A percentile compares a stretch with the other conserved stretches of the same genome.
phyloP scores from a whole-genome alignment of 2,113 vertebrate genomes.

The Dunckerocampus dactyliophorus region DNA sequence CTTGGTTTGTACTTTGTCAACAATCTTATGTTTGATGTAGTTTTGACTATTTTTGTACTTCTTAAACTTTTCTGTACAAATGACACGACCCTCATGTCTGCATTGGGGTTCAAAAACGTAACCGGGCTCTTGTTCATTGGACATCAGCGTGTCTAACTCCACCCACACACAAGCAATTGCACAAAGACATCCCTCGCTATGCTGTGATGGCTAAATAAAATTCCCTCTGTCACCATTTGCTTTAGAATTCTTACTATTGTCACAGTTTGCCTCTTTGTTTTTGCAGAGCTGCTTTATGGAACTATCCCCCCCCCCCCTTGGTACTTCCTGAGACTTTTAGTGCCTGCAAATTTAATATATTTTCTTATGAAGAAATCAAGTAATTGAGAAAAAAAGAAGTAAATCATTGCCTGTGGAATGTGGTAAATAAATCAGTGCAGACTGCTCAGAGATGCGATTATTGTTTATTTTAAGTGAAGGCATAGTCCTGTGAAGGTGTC shows the following conservation, averaged over 20 bases:
- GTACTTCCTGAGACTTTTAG: slow-evolving; percentile 16
- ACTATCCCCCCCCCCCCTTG: too few species aligned
- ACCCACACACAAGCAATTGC: too few species aligned
- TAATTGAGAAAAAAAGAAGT: slow-evolving; percentile 31
- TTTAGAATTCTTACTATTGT: slow-evolving; percentile 28
- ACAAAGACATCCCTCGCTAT: too few species aligned
- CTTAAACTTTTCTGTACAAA: too few species aligned
- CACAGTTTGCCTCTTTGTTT: not conserved
- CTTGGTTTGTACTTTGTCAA: too few species aligned
- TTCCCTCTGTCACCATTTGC: not conserved
- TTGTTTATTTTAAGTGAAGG: slow-evolving; percentile 59
- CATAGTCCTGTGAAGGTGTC: slow-evolving; percentile 28
- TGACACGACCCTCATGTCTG: too few species aligned
- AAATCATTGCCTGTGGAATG: slow-evolving; percentile 32
- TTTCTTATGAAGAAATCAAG: slow-evolving; percentile 30
- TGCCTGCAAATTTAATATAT: slow-evolving; percentile 48
- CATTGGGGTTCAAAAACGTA: too few species aligned
- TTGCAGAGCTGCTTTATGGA: not conserved
- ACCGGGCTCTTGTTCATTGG: too few species aligned
- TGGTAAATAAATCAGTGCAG: slow-evolving; percentile 49
- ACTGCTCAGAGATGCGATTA: slow-evolving; percentile 45
- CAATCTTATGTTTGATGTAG: too few species aligned
- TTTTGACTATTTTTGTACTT: too few species aligned
- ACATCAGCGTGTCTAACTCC: too few species aligned
- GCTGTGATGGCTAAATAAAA: too few species aligned